Evolutionary conservation across 2,113 vertebrate genomes (phyloP), one percentile per base, ranked within the genome.

Genomic region (Pithys albifrons): DNA sequence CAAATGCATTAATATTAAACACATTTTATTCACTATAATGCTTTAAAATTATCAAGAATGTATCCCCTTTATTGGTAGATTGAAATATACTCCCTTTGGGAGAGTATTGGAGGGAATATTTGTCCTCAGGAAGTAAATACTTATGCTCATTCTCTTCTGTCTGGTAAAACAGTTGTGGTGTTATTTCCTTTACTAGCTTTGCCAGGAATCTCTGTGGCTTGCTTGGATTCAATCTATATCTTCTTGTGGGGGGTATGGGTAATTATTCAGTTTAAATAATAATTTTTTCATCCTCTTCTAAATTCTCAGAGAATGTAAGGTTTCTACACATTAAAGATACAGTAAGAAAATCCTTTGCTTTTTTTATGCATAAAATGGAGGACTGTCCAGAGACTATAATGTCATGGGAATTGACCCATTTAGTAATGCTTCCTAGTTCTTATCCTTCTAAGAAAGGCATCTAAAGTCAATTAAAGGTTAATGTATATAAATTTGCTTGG

Each of bases 401-500:
- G 80, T 73, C 2, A 8, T 59, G 48, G 64, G 79, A 86, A 83
- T 59, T 93, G 72, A 93, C 88, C 74, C 59, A 84, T 83, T 93
- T 96, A 91, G 43, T 77, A 91, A 71, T 55, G 35, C 27, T 88
- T 85, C 64, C 33, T 89, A 82, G 95, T 79, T 89, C 73, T 87
- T 89, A 79, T 58, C 41, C 71, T 91, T 46, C 46, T 55, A 85
- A 91, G 67, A 88, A 95, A 93, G 52, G 19, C 35, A 90, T 85
- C 64, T 74, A 62, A 85, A 94, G 61, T 77, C 67, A 96, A 83
- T 93, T 83, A 83, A 94, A 90, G 19, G n/a, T 76, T 95, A 31
- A 46, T 41, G 46, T 81, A 90, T 86, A 74, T 70, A 93, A 73
- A 88, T 90, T 52, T 80, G 49, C 67, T 75, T 85, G 59, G 12